Evolutionary conservation across 2,888 invertebrate genomes (phyloP).

Genomic region (Chrysolina haemoptera): DNA sequence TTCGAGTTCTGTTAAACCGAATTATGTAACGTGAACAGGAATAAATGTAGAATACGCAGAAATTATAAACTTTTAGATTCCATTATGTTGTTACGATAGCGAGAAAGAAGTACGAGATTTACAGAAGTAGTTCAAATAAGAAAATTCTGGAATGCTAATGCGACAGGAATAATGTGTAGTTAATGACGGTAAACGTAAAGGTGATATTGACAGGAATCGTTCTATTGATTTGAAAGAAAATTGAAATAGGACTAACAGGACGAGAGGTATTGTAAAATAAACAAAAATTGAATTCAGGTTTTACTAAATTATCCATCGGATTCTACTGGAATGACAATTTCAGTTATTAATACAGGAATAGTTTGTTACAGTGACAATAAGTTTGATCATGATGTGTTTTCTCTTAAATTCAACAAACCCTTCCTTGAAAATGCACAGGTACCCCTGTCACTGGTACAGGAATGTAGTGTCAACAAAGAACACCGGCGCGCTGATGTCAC

Average conservation of each 20-base stretch:
- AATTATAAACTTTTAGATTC: neutral
- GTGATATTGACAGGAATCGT: neutral
- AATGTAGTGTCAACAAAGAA: neutral
- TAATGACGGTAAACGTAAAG: neutral
- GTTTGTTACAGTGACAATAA: neutral
- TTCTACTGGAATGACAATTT: neutral
- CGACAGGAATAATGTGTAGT: neutral
- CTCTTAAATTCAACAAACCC: neutral
- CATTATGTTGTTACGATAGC: neutral
- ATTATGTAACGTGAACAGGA: neutral
- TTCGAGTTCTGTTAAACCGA: neutral
- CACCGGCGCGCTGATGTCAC: neutral
- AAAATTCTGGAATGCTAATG: neutral
- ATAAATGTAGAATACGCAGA: neutral
- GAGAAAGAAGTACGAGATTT: neutral
- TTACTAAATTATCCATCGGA: neutral
- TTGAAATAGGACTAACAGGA: neutral
- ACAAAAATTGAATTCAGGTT: neutral
- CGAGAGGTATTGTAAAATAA: slow-evolving; percentile 1
- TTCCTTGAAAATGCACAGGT: neutral
- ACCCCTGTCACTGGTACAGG: neutral
- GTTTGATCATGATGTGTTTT: neutral
- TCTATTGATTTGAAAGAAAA: neutral
- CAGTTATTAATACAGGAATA: neutral
- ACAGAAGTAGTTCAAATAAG: neutral